Base-by-base conservation (phyloP, 2,888 invertebrate species). In the Drosophila infuscata region DNA sequence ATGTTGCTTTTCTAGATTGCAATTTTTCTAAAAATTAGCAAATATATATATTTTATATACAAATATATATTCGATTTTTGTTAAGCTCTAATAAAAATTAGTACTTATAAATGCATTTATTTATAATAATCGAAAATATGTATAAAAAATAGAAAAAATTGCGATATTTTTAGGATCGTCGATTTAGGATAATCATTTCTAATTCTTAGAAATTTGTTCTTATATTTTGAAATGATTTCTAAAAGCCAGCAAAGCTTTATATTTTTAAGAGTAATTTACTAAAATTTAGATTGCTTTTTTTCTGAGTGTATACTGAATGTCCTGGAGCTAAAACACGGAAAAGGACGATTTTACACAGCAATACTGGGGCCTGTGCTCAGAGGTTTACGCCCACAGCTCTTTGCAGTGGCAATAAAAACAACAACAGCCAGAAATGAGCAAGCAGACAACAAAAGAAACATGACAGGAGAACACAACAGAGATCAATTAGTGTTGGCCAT, bases 401-500 rank as follows among this genome's bases (percentile, higher is more conserved):
- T 20, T 41, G 8, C 17, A 3, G 3, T 30, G 15, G 20, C 17
- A 17, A n/a, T 15, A 32, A 48, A 29, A 62, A 30, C 20, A 41
- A 43, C 67, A 46, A 20, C 35, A 46, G n/a, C 35, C 32, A 17
- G 5, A 41, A 43, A 41, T 35, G 8, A 36, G 15, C 35, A 20
- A 36, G 25, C 41, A 43, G n/a, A n/a, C 20, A 52, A 43, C 57
- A 43, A 20, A 30, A 41, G 17, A 52, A 32, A 38, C 54, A 17
- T 32, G 35, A 58, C 61, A 69, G 57, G 29, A n/a, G 29, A n/a
- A 46, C 51, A 66, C 56, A 60, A 48, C 46, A 69, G 52, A 57
- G 36, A 61, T 74, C 77, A 74, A 70, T 70, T 70, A 62, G 76
- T 70, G 74, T 58, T 74, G 48, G 62, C 61, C 53, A 70, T 74